A percentile compares a stretch with the other conserved stretches of the same genome.
These are phyloP conservation scores for Pavo muticus DNA, from an alignment of 2,113 vertebrate species.

Conservation along the genomic window DNA sequence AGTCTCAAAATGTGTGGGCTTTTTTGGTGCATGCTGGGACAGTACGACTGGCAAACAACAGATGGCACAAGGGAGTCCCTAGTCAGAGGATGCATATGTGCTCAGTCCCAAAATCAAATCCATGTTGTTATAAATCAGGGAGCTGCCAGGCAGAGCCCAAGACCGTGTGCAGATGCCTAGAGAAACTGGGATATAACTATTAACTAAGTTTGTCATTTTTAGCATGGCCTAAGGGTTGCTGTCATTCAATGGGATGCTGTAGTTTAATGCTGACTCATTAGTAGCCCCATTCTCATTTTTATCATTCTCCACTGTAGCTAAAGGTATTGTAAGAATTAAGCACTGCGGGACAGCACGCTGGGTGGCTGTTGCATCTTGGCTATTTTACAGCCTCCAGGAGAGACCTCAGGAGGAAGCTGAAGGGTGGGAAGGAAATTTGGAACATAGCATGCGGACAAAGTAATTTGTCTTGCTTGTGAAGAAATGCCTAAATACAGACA, in stretches of 20 bases:
- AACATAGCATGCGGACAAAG: background rate
- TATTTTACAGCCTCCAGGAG: background rate
- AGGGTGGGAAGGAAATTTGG: background rate
- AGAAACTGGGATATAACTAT: background rate
- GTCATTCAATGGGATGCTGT: background rate
- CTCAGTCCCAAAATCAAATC: conserved; percentile 5
- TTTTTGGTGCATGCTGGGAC: conserved; percentile 5
- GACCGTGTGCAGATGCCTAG: background rate
- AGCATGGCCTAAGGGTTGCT: background rate
- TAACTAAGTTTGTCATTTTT: background rate
- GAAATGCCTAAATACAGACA: background rate
- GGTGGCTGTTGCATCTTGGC: background rate
- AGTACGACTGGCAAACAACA: conserved; percentile 46
- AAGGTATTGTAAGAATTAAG: background rate
- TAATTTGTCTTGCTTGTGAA: background rate
- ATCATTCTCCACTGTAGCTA: background rate
- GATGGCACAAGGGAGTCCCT: background rate
- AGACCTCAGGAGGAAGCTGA: background rate
- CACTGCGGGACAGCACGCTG: background rate
- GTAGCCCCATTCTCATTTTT: background rate
- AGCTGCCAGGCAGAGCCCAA: conserved; percentile 4
- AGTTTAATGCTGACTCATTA: background rate
- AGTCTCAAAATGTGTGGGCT: background rate
- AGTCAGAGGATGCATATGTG: background rate
- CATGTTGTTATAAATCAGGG: background rate